Conservation (phyloP, 1,140 invertebrate genomes). For the Trichonephila clavata region DNA sequence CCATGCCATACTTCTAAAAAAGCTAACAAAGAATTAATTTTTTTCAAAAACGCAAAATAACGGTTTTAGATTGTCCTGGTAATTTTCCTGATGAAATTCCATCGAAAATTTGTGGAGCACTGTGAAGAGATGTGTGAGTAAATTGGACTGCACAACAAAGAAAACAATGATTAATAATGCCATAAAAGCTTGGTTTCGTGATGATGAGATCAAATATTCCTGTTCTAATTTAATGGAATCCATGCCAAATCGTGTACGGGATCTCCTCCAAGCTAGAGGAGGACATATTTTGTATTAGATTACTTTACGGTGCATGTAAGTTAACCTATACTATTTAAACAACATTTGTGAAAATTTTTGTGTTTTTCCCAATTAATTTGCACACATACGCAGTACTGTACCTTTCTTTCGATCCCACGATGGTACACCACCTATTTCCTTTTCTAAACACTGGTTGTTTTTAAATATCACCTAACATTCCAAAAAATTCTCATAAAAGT, state of each 20-base stretch:
- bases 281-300: too few species aligned
- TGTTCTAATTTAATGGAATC: not conserved
- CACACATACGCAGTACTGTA: too few species aligned
- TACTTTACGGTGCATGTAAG: not conserved
- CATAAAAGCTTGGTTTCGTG: not conserved
- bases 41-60: too few species aligned
- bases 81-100: not conserved
- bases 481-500: too few species aligned
- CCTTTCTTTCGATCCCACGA: too few species aligned
- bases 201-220: not conserved
- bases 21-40: too few species aligned
- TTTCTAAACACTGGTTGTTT: too few species aligned
- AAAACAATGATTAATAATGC: not conserved
- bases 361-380: not conserved
- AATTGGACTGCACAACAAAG: not conserved
- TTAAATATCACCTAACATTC: too few species aligned
- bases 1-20: too few species aligned
- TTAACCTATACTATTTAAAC: not conserved
- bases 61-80: too few species aligned
- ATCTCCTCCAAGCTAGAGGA: not conserved
- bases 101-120: not conserved
- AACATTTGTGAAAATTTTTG: not conserved
- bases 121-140: not conserved
- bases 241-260: not conserved
- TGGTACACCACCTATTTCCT: too few species aligned